Conservation (phyloP, 2,797 vertebrate species). For the Megalops cyprinoides region DNA sequence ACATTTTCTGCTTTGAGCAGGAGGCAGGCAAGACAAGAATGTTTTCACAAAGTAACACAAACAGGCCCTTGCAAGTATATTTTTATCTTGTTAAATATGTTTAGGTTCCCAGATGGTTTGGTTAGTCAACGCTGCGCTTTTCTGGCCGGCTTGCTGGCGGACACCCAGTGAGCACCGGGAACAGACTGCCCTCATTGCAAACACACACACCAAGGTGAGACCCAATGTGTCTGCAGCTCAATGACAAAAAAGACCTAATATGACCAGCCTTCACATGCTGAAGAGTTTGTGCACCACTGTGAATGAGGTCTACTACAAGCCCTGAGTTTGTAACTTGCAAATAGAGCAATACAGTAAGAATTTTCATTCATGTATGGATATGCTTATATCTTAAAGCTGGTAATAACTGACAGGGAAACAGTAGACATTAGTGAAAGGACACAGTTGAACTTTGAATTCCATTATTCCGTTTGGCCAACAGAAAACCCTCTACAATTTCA, state of each 20-base stretch:
- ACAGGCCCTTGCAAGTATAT: conserved; percentile 47
- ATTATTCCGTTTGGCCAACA: not conserved
- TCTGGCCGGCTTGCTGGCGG: conserved; percentile 46
- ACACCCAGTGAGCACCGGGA: conserved; percentile 41
- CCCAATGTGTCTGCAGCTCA: not conserved
- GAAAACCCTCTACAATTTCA: not conserved
- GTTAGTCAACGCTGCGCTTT: conserved; percentile 39
- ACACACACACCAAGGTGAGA: conserved; percentile 48
- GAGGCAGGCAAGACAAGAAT: conserved; percentile 38
- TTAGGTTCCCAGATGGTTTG: conserved; percentile 49
- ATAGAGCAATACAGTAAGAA: not conserved
- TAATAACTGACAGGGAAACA: not conserved
- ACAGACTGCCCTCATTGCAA: conserved; percentile 40
- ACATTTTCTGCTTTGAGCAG: conserved; percentile 31
- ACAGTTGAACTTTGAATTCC: not conserved
- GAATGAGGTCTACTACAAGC: not conserved
- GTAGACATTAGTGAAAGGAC: not conserved
- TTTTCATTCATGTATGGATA: not conserved
- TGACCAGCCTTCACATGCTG: not conserved
- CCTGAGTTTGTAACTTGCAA: not conserved
- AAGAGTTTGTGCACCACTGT: not conserved
- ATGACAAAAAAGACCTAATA: not conserved
- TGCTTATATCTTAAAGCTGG: not conserved
- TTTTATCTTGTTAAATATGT: conserved; percentile 53
- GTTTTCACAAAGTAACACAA: conserved; percentile 45